Percentiles rank a stretch among this genome's conserved stretches.
phyloP scores from a whole-genome alignment of 1,140 invertebrate species.

The Agraylea sexmaculata region DNA sequence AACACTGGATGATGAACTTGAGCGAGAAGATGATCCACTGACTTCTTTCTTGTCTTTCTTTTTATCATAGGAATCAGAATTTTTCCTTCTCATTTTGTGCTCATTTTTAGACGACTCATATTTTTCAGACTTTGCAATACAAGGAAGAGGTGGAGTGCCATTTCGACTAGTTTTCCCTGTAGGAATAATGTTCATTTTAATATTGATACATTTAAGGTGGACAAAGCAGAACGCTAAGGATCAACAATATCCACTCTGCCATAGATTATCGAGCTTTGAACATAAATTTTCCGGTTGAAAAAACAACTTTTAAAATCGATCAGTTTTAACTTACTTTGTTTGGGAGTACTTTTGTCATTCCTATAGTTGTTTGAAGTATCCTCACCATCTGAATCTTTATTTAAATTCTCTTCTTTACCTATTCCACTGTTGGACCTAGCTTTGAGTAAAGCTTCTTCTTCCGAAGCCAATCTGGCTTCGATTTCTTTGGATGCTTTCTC shows the following conservation, averaged over 20 bases:
- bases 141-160: no score
- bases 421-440: neutral
- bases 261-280: slow-evolving; percentile 5
- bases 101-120: no score
- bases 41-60: no score
- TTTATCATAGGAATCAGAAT: no score
- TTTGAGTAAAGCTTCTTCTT: slow-evolving; percentile 14
- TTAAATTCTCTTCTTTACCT: slow-evolving; percentile 9
- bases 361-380: slow-evolving; percentile 19
- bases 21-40: no score
- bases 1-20: no score
- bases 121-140: no score
- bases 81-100: no score
- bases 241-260: neutral
- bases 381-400: slow-evolving; percentile 19
- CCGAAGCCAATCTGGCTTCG: slow-evolving; percentile 33
- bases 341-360: slow-evolving; percentile 20
- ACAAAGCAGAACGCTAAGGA: neutral
- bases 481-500: slow-evolving; percentile 38
- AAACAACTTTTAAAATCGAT: slow-evolving; percentile 9
- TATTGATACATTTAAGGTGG: neutral
- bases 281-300: slow-evolving; percentile 10
- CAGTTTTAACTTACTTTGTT: slow-evolving; percentile 20
- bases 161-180: no score
- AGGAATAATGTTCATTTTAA: neutral